A percentile compares a stretch with the other conserved stretches of the same genome.
Evolutionary conservation across 92 coral and sea anemone species (phyloP).

Genomic region (Desmophyllum pertusum): DNA sequence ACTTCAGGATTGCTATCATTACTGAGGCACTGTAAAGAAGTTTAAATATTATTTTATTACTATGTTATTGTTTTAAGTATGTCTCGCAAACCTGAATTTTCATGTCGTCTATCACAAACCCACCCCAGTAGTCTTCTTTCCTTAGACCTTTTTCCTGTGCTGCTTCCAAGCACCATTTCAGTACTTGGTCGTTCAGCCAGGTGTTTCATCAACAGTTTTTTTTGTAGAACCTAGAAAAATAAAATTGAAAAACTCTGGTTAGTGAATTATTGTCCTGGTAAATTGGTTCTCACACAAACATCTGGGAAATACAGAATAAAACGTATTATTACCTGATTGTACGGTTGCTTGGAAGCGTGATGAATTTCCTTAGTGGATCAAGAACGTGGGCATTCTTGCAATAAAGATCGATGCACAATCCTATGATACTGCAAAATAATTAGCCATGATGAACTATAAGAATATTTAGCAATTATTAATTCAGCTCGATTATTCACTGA

Average conservation of each 20-base stretch:
- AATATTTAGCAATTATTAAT: no score
- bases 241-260: no score
- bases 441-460: no score
- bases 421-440: conserved; percentile 22
- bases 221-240: conserved; percentile 14
- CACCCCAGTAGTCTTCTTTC: conserved; percentile 32
- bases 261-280: no score
- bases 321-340: conserved; percentile 57
- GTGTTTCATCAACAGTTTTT: conserved; percentile 19
- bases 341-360: conserved; percentile 53
- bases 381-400: conserved; percentile 65
- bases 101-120: conserved; percentile 37
- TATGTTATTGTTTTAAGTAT: no score
- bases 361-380: conserved; percentile 47
- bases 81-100: conserved; percentile 39
- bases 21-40: no score
- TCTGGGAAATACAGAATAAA: no score
- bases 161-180: conserved; percentile 27
- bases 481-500: no score
- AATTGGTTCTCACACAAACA: no score
- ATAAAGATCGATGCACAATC: conserved; percentile 47
- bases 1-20: no score
- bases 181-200: conserved; percentile 30
- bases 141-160: conserved; percentile 8
- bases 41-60: no score